Evolutionary conservation across 1,140 invertebrate genomes (phyloP).

Genomic region (Aphelinus certus): DNA sequence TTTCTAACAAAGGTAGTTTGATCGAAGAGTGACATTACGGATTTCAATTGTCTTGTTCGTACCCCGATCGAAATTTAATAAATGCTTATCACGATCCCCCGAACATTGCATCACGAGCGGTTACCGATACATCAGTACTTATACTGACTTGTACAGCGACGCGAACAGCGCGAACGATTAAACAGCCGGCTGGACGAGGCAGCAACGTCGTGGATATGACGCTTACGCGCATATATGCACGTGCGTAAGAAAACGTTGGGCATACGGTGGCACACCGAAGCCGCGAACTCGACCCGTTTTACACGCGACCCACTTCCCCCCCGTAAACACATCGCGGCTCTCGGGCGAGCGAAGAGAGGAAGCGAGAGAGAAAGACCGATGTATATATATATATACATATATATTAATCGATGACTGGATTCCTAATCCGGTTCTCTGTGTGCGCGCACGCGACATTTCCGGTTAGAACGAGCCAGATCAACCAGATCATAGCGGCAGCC

Average conservation of each 20-base stretch:
- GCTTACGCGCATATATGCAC: not conserved
- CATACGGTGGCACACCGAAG: too few species aligned
- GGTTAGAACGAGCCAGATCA: slow-evolving; percentile 4
- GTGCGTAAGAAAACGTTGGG: too few species aligned
- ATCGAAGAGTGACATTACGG: too few species aligned
- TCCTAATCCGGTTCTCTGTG: slow-evolving; percentile 44
- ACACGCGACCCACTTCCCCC: slow-evolving; percentile 3
- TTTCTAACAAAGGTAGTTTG: too few species aligned
- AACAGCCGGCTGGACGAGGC: too few species aligned
- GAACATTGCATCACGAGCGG: too few species aligned
- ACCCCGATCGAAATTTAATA: too few species aligned
- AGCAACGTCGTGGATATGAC: not conserved
- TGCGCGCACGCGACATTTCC: not conserved
- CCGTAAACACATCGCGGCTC: not conserved
- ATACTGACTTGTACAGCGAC: not conserved
- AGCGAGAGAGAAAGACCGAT: not conserved
- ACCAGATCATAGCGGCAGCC: slow-evolving; percentile 3
- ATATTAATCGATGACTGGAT: slow-evolving; percentile 37
- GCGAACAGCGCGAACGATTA: too few species aligned
- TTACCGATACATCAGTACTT: too few species aligned
- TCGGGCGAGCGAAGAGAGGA: not conserved
- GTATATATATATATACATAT: too few species aligned
- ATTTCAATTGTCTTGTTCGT: too few species aligned
- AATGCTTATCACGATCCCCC: too few species aligned
- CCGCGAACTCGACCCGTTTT: slow-evolving; percentile 20